A percentile compares a stretch with the other conserved stretches of the same genome.
Conservation (phyloP, 1,140 invertebrate genomes). For the Drosophila azteca region DNA sequence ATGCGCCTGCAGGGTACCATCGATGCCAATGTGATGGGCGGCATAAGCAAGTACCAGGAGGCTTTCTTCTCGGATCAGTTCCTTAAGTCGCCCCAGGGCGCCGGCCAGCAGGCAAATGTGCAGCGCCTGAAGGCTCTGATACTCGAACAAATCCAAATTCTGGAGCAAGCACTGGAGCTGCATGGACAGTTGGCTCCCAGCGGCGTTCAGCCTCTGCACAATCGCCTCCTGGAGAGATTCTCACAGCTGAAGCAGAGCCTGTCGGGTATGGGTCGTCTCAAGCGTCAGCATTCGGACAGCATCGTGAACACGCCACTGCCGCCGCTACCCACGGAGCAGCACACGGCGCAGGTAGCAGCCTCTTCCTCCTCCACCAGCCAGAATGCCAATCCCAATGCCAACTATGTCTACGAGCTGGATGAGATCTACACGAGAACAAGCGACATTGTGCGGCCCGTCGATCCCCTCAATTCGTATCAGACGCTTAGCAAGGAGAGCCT, state of each 20-base stretch:
- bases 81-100: slow-evolving; percentile 86
- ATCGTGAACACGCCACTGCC: slow-evolving; percentile 92
- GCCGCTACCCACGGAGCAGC: slow-evolving; percentile 87
- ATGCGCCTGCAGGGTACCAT: slow-evolving; percentile 97
- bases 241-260: slow-evolving; percentile 90
- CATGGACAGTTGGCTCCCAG: slow-evolving; percentile 93
- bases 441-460: slow-evolving; percentile 77
- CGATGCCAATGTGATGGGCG: slow-evolving; percentile 98
- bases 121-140: slow-evolving; percentile 90
- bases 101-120: slow-evolving; percentile 90
- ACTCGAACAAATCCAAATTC: slow-evolving; percentile 90
- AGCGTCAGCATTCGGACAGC: slow-evolving; percentile 89
- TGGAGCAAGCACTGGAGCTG: slow-evolving; percentile 91
- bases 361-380: slow-evolving; percentile 81
- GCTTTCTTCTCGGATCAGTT: slow-evolving; percentile 95
- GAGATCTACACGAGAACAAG: slow-evolving; percentile 88
- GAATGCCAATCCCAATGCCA: slow-evolving; percentile 71
- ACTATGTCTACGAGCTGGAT: slow-evolving; percentile 85
- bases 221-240: slow-evolving; percentile 93
- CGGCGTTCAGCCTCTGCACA: slow-evolving; percentile 93
- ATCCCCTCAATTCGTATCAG: slow-evolving; percentile 72
- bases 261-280: slow-evolving; percentile 85
- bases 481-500: slow-evolving; percentile 77
- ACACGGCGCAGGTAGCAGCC: slow-evolving; percentile 72
- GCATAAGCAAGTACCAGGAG: slow-evolving; percentile 96